These are phyloP conservation scores for Barypeithes pellucidus DNA, from an alignment of 2,888 invertebrate species.

Conservation along the genomic window DNA sequence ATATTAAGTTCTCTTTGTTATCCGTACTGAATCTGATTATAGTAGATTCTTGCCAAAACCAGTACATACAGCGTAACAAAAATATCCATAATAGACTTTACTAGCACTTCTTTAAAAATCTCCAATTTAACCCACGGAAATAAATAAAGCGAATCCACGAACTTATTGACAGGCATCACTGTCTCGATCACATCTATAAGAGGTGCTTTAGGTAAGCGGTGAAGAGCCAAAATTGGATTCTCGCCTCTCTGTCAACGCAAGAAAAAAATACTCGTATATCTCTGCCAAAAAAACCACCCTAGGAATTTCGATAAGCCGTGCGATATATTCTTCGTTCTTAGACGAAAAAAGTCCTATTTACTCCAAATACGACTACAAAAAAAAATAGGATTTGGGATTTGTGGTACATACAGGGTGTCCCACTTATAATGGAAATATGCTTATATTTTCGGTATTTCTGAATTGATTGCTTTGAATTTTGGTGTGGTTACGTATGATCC, in stretches of 20 bases:
- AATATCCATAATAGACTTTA: not conserved
- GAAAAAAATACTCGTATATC: slow-evolving; percentile 52
- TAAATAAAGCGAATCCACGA: slow-evolving; percentile 3
- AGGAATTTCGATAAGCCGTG: slow-evolving; percentile 28
- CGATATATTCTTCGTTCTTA: slow-evolving; percentile 20
- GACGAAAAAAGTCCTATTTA: not conserved
- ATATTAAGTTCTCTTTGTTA: no score
- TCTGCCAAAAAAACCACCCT: not conserved
- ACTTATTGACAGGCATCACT: slow-evolving; percentile 48
- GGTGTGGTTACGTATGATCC: no score
- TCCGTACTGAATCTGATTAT: no score
- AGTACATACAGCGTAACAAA: no score
- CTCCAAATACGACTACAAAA: not conserved
- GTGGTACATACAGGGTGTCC: not conserved
- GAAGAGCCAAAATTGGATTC: slow-evolving; percentile 57
- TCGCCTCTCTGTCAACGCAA: slow-evolving; percentile 41
- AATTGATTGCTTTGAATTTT: no score
- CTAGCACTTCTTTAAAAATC: not conserved
- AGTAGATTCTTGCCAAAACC: no score
- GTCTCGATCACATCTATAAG: slow-evolving; percentile 56
- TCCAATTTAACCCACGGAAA: not conserved
- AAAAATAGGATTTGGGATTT: slow-evolving; percentile 1
- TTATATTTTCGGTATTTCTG: no score
- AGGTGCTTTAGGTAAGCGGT: slow-evolving; percentile 53
- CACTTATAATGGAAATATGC: no score